Conservation (phyloP, 1,140 invertebrate species). For the Oncopodura yosiiana region DNA sequence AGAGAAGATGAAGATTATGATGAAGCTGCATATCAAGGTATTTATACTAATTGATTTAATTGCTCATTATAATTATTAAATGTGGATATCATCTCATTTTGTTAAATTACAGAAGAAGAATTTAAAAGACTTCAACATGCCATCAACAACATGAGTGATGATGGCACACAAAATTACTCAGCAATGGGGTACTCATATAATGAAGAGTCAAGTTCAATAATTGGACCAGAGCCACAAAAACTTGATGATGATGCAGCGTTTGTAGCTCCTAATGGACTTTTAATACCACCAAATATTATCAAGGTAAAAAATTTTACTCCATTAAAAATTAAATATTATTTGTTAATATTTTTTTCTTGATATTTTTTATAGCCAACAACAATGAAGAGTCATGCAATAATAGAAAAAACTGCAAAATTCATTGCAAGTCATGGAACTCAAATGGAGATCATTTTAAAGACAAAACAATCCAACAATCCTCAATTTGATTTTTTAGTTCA, state of each 20-base stretch:
- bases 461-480: slow-evolving; percentile 86
- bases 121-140: slow-evolving; percentile 72
- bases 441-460: slow-evolving; percentile 97
- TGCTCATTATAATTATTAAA: background rate
- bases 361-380: slow-evolving; percentile 67
- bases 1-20: slow-evolving; percentile 70
- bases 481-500: slow-evolving; percentile 90
- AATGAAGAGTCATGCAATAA: slow-evolving; percentile 82
- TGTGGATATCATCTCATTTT: slow-evolving; percentile 11
- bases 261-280: slow-evolving; percentile 55
- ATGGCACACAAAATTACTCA: slow-evolving; percentile 5
- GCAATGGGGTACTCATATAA: slow-evolving; percentile 19
- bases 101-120: slow-evolving; percentile 67
- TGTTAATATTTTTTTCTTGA: slow-evolving; percentile 9
- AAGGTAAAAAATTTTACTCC: slow-evolving; percentile 46
- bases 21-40: slow-evolving; percentile 69
- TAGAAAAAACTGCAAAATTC: slow-evolving; percentile 92
- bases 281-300: slow-evolving; percentile 59
- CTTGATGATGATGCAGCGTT: slow-evolving; percentile 57
- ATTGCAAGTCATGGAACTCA: slow-evolving; percentile 85
- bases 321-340: background rate
- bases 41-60: background rate
- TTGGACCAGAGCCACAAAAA: slow-evolving; percentile 36
- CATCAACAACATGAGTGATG: slow-evolving; percentile 46
- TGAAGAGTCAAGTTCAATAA: slow-evolving; percentile 17